These are phyloP conservation scores for Brachyopa scutellaris DNA, from an alignment of 2,888 invertebrate species.

Conservation along the genomic window DNA sequence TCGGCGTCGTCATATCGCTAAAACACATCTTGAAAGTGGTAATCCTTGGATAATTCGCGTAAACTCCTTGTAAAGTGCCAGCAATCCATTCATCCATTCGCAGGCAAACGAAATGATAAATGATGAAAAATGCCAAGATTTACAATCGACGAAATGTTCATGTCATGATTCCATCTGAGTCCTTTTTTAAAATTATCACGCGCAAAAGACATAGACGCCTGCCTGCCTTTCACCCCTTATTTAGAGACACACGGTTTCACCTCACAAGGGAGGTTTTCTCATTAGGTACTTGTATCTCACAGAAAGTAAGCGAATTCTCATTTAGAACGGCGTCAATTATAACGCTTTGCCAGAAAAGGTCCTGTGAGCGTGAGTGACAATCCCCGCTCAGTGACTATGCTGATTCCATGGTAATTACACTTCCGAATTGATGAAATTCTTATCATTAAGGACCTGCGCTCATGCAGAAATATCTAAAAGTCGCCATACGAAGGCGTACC, in stretches of 20 bases:
- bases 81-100: constrained; percentile 54
- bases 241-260: too few species aligned
- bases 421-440: constrained; percentile 66
- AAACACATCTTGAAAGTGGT: constrained; percentile 59
- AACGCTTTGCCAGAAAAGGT: constrained; percentile 31
- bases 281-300: constrained; percentile 58
- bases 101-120: constrained; percentile 79
- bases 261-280: constrained; percentile 47
- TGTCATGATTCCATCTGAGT: constrained; percentile 70
- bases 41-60: constrained; percentile 64
- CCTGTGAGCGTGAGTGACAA: constrained; percentile 30
- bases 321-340: constrained; percentile 50
- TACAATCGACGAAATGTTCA: constrained; percentile 78
- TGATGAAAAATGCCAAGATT: constrained; percentile 82
- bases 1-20: background rate
- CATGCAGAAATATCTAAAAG: constrained; percentile 55
- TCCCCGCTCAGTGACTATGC: constrained; percentile 57
- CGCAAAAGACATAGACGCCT: constrained; percentile 31
- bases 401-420: constrained; percentile 67
- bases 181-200: constrained; percentile 63
- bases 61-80: constrained; percentile 66
- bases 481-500: constrained; percentile 5
- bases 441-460: constrained; percentile 41
- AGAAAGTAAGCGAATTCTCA: constrained; percentile 36
- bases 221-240: background rate